A percentile compares a stretch with the other conserved stretches of the same genome.
Evolutionary conservation across 2,888 invertebrate genomes (phyloP).

Genomic region (Leptura quadrifasciata): DNA sequence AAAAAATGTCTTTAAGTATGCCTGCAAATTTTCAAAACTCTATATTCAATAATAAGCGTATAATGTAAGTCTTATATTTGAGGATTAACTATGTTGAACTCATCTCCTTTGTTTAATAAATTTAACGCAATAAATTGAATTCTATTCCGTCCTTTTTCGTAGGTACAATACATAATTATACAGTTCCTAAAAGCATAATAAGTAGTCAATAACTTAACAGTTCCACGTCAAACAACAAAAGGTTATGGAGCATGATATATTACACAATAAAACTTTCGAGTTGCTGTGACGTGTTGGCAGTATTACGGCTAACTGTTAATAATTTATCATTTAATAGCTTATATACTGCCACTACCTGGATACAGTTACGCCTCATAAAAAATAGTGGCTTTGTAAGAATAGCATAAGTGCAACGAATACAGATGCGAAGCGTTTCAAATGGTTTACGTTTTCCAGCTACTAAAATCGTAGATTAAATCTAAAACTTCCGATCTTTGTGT

Average conservation of each 20-base stretch:
- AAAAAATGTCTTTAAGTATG: too few relatives aligned
- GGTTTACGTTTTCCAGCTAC: constrained; percentile 7
- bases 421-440: background rate
- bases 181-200: background rate
- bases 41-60: too few relatives aligned
- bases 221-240: constrained; percentile 2
- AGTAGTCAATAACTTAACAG: background rate
- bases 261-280: constrained; percentile 4
- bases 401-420: background rate
- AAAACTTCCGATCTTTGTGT: background rate
- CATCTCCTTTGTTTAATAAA: too few relatives aligned
- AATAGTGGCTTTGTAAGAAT: background rate
- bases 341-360: constrained; percentile 4
- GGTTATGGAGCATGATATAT: background rate
- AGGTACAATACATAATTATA: background rate
- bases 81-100: too few relatives aligned
- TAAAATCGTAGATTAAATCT: constrained; percentile 24
- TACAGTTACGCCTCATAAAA: background rate
- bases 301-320: constrained; percentile 1
- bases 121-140: too few relatives aligned
- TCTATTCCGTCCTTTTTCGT: background rate
- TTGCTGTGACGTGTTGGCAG: constrained; percentile 1
- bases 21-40: too few relatives aligned
- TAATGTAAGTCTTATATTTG: too few relatives aligned
- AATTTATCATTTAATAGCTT: constrained; percentile 7